A percentile compares a stretch with the other conserved stretches of the same genome.
These are phyloP conservation scores for Ammodramus savannarum DNA, from an alignment of 2,113 vertebrate species.

Conservation along the genomic window DNA sequence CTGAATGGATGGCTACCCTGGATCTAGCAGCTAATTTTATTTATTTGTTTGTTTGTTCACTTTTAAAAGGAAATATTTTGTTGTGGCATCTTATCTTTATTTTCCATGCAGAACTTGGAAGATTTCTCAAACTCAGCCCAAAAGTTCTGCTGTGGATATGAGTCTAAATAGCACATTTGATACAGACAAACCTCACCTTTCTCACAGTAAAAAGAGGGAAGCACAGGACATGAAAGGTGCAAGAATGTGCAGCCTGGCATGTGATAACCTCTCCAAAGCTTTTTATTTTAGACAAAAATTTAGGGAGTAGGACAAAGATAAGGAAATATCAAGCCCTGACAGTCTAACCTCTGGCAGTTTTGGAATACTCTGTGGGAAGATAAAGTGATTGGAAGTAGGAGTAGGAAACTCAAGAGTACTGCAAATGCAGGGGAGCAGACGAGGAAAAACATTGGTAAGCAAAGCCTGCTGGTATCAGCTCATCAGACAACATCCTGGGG, in stretches of 20 bases:
- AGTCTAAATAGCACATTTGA: not conserved
- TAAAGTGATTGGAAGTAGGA: not conserved
- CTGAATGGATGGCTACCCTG: not conserved
- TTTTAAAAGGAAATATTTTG: not conserved
- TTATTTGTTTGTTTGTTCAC: not conserved
- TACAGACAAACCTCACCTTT: not conserved
- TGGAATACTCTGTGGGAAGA: not conserved
- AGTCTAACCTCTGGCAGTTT: not conserved
- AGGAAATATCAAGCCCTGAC: not conserved
- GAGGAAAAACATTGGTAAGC: not conserved
- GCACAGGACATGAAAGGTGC: not conserved
- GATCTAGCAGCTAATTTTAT: not conserved
- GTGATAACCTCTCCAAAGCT: not conserved
- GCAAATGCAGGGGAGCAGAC: not conserved
- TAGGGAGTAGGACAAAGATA: not conserved
- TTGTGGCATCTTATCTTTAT: not conserved
- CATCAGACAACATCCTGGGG: not conserved
- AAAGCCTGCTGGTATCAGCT: not conserved
- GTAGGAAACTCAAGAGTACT: not conserved
- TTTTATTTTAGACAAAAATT: not conserved
- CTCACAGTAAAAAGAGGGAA: not conserved
- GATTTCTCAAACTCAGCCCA: not conserved
- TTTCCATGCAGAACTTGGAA: not conserved
- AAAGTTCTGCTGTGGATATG: not conserved
- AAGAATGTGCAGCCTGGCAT: not conserved